phyloP scores from a whole-genome alignment of 2,113 vertebrate species.

The Oreochromis aureus region DNA sequence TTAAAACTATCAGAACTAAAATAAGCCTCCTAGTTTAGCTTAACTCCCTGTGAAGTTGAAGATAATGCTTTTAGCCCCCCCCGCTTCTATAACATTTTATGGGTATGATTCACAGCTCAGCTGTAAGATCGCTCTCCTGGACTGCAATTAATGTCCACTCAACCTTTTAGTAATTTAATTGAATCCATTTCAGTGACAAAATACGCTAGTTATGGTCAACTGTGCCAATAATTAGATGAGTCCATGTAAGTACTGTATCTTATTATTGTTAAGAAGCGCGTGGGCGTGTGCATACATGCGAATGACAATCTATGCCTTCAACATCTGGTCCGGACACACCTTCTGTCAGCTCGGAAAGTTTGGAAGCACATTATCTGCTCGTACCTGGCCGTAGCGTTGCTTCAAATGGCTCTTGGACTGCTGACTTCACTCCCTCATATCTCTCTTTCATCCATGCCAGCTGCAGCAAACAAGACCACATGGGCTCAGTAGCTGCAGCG shows the following conservation, averaged over 20 bases:
- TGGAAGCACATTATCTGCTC: not conserved
- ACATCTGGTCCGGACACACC: not conserved
- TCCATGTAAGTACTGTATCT: not conserved
- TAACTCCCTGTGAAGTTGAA: conserved; percentile 15
- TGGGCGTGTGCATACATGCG: not conserved
- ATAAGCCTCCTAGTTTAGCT: not conserved
- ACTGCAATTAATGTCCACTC: conserved; percentile 60
- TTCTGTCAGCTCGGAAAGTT: not conserved
- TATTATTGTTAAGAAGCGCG: conserved; percentile 18
- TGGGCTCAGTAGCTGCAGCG: conserved; percentile 6
- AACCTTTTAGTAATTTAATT: conserved; percentile 62
- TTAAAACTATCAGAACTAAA: not conserved
- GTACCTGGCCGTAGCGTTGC: not conserved
- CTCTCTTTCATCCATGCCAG: conserved; percentile 31
- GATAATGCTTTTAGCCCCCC: not conserved
- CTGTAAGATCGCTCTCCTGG: conserved; percentile 34
- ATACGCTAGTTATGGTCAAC: conserved; percentile 49
- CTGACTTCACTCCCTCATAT: conserved; percentile 23
- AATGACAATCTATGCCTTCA: not conserved
- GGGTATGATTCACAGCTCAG: conserved; percentile 28
- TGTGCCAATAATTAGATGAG: conserved; percentile 51
- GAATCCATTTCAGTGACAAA: conserved; percentile 58
- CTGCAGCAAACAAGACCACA: conserved; percentile 41
- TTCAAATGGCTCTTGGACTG: conserved; percentile 35
- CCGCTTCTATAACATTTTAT: conserved; percentile 60